A percentile compares a stretch with the other conserved stretches of the same genome.
These are phyloP conservation scores for Pandion haliaetus DNA, from an alignment of 2,113 vertebrate species.

Conservation along the genomic window DNA sequence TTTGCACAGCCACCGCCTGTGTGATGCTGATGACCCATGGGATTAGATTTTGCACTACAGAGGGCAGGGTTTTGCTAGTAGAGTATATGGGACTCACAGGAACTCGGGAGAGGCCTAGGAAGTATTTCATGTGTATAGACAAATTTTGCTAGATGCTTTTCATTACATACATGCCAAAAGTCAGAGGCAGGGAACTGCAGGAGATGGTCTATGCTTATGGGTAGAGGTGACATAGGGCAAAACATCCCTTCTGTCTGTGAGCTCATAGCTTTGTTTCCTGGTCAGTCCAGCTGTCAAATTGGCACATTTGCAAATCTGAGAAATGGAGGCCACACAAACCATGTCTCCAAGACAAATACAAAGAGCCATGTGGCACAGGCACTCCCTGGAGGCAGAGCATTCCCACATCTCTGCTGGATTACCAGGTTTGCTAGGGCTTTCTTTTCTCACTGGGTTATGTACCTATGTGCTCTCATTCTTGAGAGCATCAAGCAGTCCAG, in stretches of 20 bases:
- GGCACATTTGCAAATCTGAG: not conserved
- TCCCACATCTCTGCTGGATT: not conserved
- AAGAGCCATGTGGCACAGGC: not conserved
- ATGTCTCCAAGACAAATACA: not conserved
- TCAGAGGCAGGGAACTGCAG: not conserved
- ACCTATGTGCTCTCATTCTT: not conserved
- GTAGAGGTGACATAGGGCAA: not conserved
- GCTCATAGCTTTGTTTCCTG: not conserved
- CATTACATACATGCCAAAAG: not conserved
- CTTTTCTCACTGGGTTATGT: not conserved
- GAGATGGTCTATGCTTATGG: not conserved
- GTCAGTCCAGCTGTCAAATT: not conserved
- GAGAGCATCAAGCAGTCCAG: not conserved
- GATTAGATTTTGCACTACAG: not conserved
- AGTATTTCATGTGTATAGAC: not conserved
- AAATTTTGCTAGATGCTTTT: not conserved
- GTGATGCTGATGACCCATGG: not conserved
- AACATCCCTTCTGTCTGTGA: not conserved
- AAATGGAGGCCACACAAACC: not conserved
- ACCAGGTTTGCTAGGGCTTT: not conserved
- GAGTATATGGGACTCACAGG: not conserved
- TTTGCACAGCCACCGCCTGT: not conserved
- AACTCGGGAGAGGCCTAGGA: not conserved
- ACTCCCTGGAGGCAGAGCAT: not conserved
- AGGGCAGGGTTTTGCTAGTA: not conserved